Conservation (phyloP, 1,140 invertebrate genomes). For the Phortica variegata region DNA sequence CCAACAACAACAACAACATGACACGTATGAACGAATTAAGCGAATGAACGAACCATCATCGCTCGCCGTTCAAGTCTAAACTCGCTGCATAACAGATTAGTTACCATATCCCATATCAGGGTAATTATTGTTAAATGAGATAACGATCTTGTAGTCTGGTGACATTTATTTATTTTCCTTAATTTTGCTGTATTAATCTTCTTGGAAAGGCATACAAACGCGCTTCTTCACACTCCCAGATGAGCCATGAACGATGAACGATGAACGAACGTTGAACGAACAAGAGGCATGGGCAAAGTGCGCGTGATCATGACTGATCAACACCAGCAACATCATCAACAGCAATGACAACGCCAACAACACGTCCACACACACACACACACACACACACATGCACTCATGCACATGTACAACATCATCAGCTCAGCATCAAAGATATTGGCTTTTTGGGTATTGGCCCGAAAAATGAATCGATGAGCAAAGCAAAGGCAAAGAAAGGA, state of each 20-base stretch:
- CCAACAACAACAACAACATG: conserved; percentile 2
- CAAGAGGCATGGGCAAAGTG: conserved; percentile 10
- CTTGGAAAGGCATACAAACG: conserved; percentile 41
- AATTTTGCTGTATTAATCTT: conserved; percentile 58
- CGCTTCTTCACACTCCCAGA: no score
- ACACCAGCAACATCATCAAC: conserved; percentile 16
- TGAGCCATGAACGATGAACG: no score
- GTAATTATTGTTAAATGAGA: conserved; percentile 58
- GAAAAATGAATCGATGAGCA: no score
- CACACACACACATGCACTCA: neutral
- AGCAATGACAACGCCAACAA: conserved; percentile 2
- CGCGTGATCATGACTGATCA: conserved; percentile 5
- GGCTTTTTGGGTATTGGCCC: no score
- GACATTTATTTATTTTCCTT: conserved; percentile 58
- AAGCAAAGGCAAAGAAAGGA: no score
- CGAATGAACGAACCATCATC: no score
- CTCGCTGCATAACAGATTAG: conserved; percentile 53
- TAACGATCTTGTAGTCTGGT: conserved; percentile 57
- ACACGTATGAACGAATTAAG: neutral
- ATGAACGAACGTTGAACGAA: no score
- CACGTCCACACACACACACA: neutral
- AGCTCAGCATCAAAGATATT: no score
- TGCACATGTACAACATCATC: neutral
- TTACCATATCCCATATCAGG: conserved; percentile 58
- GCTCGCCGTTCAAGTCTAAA: neutral